A percentile compares a stretch with the other conserved stretches of the same genome.
Evolutionary conservation across 1,140 invertebrate species (phyloP).

Genomic region (Drosophila mayri): DNA sequence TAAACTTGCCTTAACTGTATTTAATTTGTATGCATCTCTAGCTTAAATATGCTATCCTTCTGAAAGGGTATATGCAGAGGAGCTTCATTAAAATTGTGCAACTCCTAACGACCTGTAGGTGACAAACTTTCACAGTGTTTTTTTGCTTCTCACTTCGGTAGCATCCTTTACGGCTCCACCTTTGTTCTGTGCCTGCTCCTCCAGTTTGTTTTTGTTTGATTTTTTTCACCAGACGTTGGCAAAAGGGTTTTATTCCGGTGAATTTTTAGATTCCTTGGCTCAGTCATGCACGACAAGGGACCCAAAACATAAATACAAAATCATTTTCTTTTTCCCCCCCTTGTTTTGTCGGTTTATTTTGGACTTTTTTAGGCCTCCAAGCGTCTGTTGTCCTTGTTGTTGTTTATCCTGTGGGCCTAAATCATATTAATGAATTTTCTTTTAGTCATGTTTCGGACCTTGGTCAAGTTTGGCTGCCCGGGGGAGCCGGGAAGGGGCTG

Average conservation of each 20-base stretch:
- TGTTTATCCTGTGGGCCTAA: conserved; percentile 55
- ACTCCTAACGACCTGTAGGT: conserved; percentile 15
- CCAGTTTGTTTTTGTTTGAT: neutral
- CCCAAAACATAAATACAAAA: conserved; percentile 45
- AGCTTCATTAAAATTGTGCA: no score
- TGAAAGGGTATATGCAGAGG: neutral
- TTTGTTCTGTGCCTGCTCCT: neutral
- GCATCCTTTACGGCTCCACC: neutral
- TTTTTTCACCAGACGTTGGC: conserved; percentile 4
- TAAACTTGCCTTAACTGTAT: neutral
- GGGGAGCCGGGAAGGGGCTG: neutral
- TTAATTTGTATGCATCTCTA: no score
- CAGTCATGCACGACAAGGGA: conserved; percentile 34
- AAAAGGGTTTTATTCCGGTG: conserved; percentile 18
- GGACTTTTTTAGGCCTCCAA: conserved; percentile 12
- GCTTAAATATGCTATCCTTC: neutral
- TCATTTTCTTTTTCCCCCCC: conserved; percentile 21
- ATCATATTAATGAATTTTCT: conserved; percentile 82
- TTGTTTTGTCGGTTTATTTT: conserved; percentile 32
- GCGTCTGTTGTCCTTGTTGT: conserved; percentile 11
- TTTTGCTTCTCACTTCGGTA: neutral
- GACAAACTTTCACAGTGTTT: conserved; percentile 22
- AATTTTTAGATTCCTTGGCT: conserved; percentile 17
- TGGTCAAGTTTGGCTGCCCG: neutral
- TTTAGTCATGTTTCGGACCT: conserved; percentile 57